phyloP scores from a whole-genome alignment of 2,888 invertebrate species.

The Onthophagus sagittarius region DNA sequence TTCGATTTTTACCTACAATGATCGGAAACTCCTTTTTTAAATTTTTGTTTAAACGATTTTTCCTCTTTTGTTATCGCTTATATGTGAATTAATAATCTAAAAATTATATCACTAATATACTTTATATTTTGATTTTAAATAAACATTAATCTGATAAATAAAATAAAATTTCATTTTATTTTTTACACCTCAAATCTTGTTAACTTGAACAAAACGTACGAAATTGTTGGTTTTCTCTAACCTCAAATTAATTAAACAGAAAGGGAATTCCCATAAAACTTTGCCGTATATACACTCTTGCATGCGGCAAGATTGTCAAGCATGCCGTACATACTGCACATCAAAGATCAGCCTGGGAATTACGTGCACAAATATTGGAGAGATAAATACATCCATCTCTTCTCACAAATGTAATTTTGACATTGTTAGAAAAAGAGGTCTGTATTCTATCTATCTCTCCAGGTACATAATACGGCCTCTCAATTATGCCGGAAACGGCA shows the following conservation, averaged over 20 bases:
- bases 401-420: no score
- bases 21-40: slow-evolving; percentile 13
- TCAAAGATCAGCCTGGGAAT: no score
- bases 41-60: slow-evolving; percentile 6
- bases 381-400: no score
- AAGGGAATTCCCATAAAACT: neutral
- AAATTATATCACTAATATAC: neutral
- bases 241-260: neutral
- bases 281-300: neutral
- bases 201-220: neutral
- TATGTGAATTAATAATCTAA: slow-evolving; percentile 4
- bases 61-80: slow-evolving; percentile 1
- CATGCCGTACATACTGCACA: neutral
- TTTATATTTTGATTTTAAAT: neutral
- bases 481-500: no score
- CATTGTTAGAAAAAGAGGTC: no score
- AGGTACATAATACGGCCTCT: no score
- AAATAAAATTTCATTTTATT: no score
- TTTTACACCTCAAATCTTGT: neutral
- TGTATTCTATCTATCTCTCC: no score
- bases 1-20: slow-evolving; percentile 4
- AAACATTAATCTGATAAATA: neutral
- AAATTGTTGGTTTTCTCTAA: neutral
- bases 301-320: neutral
- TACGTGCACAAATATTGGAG: no score